phyloP scores from a whole-genome alignment of 2,113 vertebrate species.

The Nyctereutes procyonoides region DNA sequence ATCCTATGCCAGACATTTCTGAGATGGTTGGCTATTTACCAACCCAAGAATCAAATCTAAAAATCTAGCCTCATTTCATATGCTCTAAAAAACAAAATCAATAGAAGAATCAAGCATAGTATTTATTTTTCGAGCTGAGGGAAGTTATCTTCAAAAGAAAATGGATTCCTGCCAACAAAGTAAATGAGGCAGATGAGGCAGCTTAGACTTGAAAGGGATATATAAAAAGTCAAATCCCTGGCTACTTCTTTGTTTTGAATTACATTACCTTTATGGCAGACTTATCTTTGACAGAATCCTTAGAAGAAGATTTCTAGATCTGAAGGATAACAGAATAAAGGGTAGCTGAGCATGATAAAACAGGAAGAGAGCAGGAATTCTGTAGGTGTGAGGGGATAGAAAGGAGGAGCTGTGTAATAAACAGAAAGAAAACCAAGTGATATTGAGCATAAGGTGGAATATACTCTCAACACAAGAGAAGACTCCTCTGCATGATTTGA shows the following conservation, averaged over 20 bases:
- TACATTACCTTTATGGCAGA: not conserved
- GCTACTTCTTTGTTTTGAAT: slow-evolving; percentile 28
- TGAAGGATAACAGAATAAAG: slow-evolving; percentile 42
- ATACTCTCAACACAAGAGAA: not conserved
- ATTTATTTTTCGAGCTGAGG: not conserved
- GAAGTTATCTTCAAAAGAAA: not conserved
- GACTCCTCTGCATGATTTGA: not conserved
- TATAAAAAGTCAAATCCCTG: not conserved
- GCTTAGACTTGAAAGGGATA: not conserved
- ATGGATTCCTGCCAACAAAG: not conserved
- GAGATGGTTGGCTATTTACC: slow-evolving; percentile 39
- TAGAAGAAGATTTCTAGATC: slow-evolving; percentile 39
- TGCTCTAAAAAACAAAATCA: slow-evolving; percentile 18
- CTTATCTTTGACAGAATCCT: slow-evolving; percentile 29
- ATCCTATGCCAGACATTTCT: not conserved
- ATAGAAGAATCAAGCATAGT: not conserved
- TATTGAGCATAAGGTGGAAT: not conserved
- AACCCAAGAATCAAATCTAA: slow-evolving; percentile 44
- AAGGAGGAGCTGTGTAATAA: not conserved
- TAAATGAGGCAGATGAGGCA: slow-evolving; percentile 31
- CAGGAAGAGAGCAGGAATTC: not conserved
- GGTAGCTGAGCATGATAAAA: not conserved
- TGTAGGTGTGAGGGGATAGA: not conserved
- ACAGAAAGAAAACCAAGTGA: not conserved
- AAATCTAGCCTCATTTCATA: slow-evolving; percentile 22